A percentile compares a stretch with the other conserved stretches of the same genome.
Conservation (phyloP, 2,113 vertebrate species). For the Xyliphius kryptos region DNA sequence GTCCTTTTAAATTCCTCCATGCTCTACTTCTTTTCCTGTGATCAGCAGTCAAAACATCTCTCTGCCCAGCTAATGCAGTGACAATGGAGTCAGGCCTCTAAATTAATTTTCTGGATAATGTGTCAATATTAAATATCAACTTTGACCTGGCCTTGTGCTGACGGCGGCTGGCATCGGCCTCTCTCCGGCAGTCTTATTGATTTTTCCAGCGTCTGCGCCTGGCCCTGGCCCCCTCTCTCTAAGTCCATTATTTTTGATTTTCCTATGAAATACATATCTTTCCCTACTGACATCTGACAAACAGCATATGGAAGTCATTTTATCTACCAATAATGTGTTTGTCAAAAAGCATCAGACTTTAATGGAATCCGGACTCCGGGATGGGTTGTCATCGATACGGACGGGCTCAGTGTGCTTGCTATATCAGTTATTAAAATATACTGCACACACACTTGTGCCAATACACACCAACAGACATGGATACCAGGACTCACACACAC, state of each 20-base stretch:
- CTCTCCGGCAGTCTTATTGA: conserved; percentile 64
- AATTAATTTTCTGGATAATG: conserved; percentile 74
- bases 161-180: conserved; percentile 46
- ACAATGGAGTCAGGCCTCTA: conserved; percentile 61
- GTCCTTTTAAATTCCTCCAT: too few relatives aligned
- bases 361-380: conserved; percentile 70
- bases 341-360: conserved; percentile 70
- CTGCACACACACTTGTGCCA: conserved; percentile 2
- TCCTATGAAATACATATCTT: conserved; percentile 77
- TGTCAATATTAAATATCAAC: conserved; percentile 76
- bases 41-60: conserved; percentile 11
- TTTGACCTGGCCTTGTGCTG: conserved; percentile 61
- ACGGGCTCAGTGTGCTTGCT: conserved; percentile 39
- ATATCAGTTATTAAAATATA: conserved; percentile 51
- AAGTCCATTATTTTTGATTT: conserved; percentile 82
- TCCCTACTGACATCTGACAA: conserved; percentile 78
- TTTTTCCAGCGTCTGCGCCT: conserved; percentile 58
- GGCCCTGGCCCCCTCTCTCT: conserved; percentile 61
- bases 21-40: conserved; percentile 1
- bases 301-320: conserved; percentile 79
- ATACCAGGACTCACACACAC: conserved; percentile 14
- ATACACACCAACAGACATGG: conserved; percentile 9
- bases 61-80: conserved; percentile 49
- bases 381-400: conserved; percentile 64
- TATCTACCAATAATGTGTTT: conserved; percentile 79